Evolutionary conservation across 1,140 invertebrate species (phyloP).

Genomic region (Cyclina sinensis): DNA sequence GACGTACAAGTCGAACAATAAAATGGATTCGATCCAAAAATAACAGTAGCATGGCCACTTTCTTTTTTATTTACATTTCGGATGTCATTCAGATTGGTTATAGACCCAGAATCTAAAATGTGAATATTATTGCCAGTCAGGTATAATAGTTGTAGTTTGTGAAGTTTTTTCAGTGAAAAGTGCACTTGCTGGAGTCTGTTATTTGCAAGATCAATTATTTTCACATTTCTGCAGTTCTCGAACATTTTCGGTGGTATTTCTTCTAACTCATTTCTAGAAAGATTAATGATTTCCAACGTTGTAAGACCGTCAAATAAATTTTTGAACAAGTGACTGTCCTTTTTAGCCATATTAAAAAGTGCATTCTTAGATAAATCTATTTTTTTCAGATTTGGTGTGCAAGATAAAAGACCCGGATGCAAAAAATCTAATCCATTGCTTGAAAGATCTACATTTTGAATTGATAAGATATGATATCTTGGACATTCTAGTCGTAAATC

Average conservation of each 20-base stretch:
- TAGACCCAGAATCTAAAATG: not conserved
- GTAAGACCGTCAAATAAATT: not conserved
- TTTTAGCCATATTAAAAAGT: not conserved
- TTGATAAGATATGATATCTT: not conserved
- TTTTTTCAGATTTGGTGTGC: not conserved
- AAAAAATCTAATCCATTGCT: conserved; percentile 5
- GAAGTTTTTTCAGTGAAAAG: not conserved
- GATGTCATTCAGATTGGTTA: not conserved
- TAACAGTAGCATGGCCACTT: too few relatives aligned
- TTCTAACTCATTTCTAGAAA: not conserved
- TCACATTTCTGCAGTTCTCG: not conserved
- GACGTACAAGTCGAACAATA: too few relatives aligned
- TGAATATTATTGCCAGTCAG: not conserved
- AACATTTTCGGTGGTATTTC: not conserved
- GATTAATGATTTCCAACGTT: not conserved
- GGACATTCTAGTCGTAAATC: not conserved
- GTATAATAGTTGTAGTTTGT: not conserved
- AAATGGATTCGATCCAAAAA: too few relatives aligned
- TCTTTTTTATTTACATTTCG: too few relatives aligned
- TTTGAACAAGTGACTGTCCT: not conserved
- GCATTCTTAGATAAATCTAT: not conserved
- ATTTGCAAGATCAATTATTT: not conserved
- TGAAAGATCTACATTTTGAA: not conserved
- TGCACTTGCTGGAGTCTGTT: not conserved
- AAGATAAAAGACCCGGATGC: not conserved